Evolutionary conservation across 2,113 vertebrate species (phyloP).

Genomic region (Chionodraco myersi): DNA sequence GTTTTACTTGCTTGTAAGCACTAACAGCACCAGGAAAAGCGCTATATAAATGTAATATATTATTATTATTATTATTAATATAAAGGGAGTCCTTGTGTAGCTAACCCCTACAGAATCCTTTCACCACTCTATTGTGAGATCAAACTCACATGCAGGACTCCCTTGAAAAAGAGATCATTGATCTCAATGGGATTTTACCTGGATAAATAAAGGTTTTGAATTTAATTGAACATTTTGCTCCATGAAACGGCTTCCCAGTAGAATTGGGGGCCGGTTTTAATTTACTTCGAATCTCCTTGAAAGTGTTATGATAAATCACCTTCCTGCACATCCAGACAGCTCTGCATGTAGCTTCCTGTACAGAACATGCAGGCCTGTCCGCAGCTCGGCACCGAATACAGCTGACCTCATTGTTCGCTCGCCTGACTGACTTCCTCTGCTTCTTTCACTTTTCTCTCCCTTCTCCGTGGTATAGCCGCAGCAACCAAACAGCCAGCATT

Average conservation of each 20-base stretch:
- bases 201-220: no score
- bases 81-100: no score
- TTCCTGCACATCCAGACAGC: background rate
- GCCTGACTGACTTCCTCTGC: slow-evolving; percentile 29
- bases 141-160: no score
- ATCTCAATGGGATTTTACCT: no score
- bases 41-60: no score
- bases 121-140: background rate
- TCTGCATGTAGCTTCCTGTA: slow-evolving; percentile 4
- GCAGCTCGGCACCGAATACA: background rate
- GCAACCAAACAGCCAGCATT: slow-evolving; percentile 22
- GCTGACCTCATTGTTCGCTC: slow-evolving; percentile 19
- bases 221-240: background rate
- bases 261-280: slow-evolving; percentile 15
- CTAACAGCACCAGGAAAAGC: no score
- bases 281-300: slow-evolving; percentile 2
- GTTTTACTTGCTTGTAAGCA: no score
- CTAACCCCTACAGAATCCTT: no score
- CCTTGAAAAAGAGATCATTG: no score
- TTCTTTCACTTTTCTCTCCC: slow-evolving; percentile 14
- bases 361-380: background rate
- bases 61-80: no score
- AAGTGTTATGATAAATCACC: slow-evolving; percentile 38
- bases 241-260: background rate
- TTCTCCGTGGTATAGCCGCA: slow-evolving; percentile 3